Conservation (phyloP, 2,113 vertebrate genomes). For the Oreotrochilus melanogaster region DNA sequence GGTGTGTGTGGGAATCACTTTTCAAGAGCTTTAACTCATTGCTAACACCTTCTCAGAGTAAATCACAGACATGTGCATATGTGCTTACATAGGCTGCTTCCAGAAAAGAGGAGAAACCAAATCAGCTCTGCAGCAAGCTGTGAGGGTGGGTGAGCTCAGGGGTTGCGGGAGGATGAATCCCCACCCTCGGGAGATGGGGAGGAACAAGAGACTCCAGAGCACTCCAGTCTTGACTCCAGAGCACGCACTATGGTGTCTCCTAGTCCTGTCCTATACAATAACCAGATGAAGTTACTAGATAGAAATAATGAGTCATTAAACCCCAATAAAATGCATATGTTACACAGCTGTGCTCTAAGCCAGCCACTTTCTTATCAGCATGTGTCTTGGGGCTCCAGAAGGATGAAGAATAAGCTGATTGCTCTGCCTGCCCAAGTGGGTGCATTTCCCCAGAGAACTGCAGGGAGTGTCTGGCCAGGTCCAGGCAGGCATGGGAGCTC, state of each 20-base stretch:
- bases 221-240: neutral
- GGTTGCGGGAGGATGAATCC: neutral
- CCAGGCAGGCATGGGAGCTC: neutral
- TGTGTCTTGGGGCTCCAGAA: neutral
- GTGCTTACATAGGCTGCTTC: neutral
- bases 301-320: neutral
- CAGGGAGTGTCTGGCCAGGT: neutral
- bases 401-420: neutral
- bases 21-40: neutral
- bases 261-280: neutral
- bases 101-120: neutral
- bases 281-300: neutral
- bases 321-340: neutral
- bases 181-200: fast-evolving
- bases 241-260: neutral
- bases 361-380: neutral
- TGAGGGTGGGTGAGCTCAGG: fast-evolving
- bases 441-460: neutral
- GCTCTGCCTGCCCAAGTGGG: neutral
- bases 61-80: neutral
- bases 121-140: fast-evolving
- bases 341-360: constrained; percentile 8
- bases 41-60: neutral
- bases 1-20: fast-evolving
- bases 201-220: neutral